Conservation (phyloP, 2,888 invertebrate genomes). For the Drosophila pseudotalamancana region DNA sequence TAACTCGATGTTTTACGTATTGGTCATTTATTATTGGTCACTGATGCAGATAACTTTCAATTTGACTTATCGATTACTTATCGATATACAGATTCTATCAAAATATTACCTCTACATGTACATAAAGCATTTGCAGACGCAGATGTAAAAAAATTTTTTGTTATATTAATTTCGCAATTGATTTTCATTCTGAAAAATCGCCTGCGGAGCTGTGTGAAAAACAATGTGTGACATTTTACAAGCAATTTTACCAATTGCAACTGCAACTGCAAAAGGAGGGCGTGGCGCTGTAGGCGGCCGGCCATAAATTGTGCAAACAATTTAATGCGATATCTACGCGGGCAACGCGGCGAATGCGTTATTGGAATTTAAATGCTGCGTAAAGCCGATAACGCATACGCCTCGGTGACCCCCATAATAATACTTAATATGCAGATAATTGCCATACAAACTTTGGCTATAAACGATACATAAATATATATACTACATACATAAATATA, state of each 20-base stretch:
- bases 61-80: neutral
- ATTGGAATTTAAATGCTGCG: conserved; percentile 30
- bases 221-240: conserved; percentile 37
- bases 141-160: conserved; percentile 3
- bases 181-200: conserved; percentile 5
- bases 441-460: conserved; percentile 18
- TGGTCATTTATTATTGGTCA: no score
- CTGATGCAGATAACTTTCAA: no score
- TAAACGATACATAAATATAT: neutral
- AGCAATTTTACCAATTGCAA: conserved; percentile 26
- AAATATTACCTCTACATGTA: neutral
- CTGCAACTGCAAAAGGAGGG: neutral
- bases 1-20: no score
- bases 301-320: conserved; percentile 34
- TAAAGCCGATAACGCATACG: conserved; percentile 57
- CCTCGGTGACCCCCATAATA: conserved; percentile 43
- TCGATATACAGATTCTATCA: neutral
- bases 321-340: conserved; percentile 37
- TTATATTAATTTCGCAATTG: conserved; percentile 13
- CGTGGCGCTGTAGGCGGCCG: neutral
- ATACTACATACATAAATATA: neutral
- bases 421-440: conserved; percentile 53
- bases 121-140: neutral
- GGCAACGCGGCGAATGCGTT: conserved; percentile 39
- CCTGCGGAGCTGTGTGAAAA: conserved; percentile 6